Evolutionary conservation across 2,888 invertebrate species (phyloP).

Genomic region (Yponomeuta cagnagella): DNA sequence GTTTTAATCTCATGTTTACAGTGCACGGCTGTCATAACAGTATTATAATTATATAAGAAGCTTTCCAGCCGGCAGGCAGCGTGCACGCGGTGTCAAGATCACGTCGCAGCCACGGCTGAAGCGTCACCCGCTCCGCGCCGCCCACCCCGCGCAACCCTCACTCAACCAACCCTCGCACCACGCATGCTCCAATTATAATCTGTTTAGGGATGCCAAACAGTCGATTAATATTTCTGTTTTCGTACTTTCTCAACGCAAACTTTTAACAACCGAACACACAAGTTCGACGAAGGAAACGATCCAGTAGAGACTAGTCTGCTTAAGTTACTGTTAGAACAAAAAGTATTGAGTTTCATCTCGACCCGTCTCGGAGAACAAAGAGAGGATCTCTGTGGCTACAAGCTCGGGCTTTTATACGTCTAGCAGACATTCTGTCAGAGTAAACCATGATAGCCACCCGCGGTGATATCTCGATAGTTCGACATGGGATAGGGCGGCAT

Average conservation of each 20-base stretch:
- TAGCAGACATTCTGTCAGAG: constrained; percentile 42
- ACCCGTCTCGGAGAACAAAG: background rate
- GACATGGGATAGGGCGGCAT: constrained; percentile 68
- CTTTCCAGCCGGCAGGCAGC: constrained; percentile 34
- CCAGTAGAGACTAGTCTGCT: background rate
- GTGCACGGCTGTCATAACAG: constrained; percentile 11
- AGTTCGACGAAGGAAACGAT: background rate
- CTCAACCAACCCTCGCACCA: constrained; percentile 61
- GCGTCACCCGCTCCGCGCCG: constrained; percentile 54
- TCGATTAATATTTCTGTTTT: constrained; percentile 49
- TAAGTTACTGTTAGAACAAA: constrained; percentile 3
- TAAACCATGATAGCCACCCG: constrained; percentile 51
- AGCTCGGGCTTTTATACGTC: constrained; percentile 21
- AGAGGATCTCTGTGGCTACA: constrained; percentile 28
- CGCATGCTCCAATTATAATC: constrained; percentile 76
- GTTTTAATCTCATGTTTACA: constrained; percentile 8
- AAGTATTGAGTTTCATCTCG: constrained; percentile 18
- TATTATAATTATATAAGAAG: constrained; percentile 13
- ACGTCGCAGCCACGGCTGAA: constrained; percentile 45
- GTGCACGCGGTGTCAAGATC: constrained; percentile 72
- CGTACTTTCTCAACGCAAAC: background rate
- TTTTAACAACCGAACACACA: background rate
- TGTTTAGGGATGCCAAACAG: constrained; percentile 68
- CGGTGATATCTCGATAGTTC: constrained; percentile 69
- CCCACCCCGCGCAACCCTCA: constrained; percentile 35